Base-by-base conservation (phyloP, 1,140 invertebrate genomes). In the Coptotermes formosanus region DNA sequence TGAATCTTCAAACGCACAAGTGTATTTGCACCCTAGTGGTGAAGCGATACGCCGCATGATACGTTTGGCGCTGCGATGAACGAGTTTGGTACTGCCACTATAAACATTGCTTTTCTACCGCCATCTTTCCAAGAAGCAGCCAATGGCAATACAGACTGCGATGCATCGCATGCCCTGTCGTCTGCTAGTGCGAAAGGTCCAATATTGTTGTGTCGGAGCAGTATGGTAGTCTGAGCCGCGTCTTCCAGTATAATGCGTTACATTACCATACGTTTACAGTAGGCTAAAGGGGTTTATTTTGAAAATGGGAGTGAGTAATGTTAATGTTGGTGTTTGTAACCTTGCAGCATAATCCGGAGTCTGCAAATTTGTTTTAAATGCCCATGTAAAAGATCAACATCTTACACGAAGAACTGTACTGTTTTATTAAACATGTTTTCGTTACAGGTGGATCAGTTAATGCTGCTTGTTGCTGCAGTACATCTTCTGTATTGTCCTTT, bases 401-500 rank as follows among this genome's bases (percentile, higher is more conserved):
- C 30, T 23, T n/a, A 12, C 21, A 44, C 30, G 44, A 52, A 19
- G 25, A n/a, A 45, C 8, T 84, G 45, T 84, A 19, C 0, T 25
- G 55, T 30, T 1, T 84, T 45, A 0, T 11, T 83, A 83, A n/a
- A 83, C 11, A 85, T 38, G 11, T 75, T n/a, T 44, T 86, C 48
- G 19, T 85, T 59, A n/a, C 38, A 86, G 85, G 84, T 88, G 86
- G 86, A 87, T 86, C 86, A 83, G 75, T 45, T 93, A 87, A 89
- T 93, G 48, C 91, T 93, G 88, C 89, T 95, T 82, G 92, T 96
- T 88, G 95, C 95, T 59, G 92, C 93, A 86, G 92, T 96, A 87
- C 96, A 98, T 91, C 91, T 99, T 81, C 89, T 97, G 84, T 93
- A 97, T 88, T 98, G 97, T 90, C 98, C 99, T 82, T 99, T 96